A percentile compares a stretch with the other conserved stretches of the same genome.
phyloP scores from a whole-genome alignment of 2,113 vertebrate genomes.

The Hiodon tergisus region DNA sequence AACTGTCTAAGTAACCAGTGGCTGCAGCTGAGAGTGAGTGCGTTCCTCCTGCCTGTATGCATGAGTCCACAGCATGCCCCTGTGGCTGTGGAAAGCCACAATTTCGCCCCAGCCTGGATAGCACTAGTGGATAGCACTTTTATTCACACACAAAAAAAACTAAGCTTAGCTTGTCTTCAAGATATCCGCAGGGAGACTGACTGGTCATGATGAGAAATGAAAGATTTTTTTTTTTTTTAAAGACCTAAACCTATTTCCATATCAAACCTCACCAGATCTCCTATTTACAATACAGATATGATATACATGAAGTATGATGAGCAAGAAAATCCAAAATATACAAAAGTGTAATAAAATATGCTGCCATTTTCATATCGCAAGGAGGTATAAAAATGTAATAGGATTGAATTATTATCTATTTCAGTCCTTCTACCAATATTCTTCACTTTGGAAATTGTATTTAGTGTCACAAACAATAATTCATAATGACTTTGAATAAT shows the following conservation, averaged over 20 bases:
- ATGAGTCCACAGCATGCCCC: too few species aligned
- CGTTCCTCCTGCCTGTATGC: neutral
- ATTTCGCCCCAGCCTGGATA: too few species aligned
- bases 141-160: slow-evolving; percentile 54
- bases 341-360: slow-evolving; percentile 43
- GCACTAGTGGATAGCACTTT: slow-evolving; percentile 21
- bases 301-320: slow-evolving; percentile 59
- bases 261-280: slow-evolving; percentile 59
- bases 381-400: slow-evolving; percentile 39
- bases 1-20: neutral
- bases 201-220: slow-evolving; percentile 53
- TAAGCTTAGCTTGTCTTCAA: slow-evolving; percentile 55
- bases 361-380: slow-evolving; percentile 52
- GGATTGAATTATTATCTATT: slow-evolving; percentile 49
- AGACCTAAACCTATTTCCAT: too few species aligned
- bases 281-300: slow-evolving; percentile 51
- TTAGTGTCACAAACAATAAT: slow-evolving; percentile 38
- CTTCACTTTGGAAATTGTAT: slow-evolving; percentile 31
- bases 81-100: too few species aligned
- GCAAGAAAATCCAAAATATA: slow-evolving; percentile 57
- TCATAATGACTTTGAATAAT: slow-evolving; percentile 45
- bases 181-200: slow-evolving; percentile 41
- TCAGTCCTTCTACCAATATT: slow-evolving; percentile 44
- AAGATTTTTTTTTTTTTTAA: too few species aligned
- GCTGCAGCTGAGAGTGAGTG: neutral